phyloP scores from a whole-genome alignment of 2,888 invertebrate genomes.

The Choreutis nemorana region DNA sequence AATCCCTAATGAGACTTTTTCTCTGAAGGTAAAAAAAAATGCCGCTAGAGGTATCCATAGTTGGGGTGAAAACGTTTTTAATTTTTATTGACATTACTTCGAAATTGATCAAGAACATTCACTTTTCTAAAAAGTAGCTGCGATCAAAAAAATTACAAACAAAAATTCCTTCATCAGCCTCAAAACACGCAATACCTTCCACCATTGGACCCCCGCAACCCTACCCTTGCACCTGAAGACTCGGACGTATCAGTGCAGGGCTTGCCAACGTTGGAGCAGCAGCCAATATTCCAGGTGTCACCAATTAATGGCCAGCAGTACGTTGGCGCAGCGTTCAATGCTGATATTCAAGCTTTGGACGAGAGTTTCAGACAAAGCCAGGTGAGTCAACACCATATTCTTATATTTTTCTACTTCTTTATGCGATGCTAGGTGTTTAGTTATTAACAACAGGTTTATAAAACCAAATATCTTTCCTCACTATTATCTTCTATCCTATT shows the following conservation, averaged over 20 bases:
- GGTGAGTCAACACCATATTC: slow-evolving; percentile 27
- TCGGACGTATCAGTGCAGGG: slow-evolving; percentile 52
- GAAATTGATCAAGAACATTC: too few species aligned
- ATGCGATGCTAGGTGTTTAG: neutral
- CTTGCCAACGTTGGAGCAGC: slow-evolving; percentile 37
- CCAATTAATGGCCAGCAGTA: slow-evolving; percentile 48
- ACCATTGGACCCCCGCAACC: slow-evolving; percentile 33
- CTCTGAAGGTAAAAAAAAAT: too few species aligned
- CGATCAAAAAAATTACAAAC: too few species aligned
- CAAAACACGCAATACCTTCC: slow-evolving; percentile 32
- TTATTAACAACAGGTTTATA: neutral
- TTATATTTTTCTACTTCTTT: neutral
- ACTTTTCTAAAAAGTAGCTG: too few species aligned
- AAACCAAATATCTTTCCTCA: too few species aligned
- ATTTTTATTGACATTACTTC: too few species aligned
- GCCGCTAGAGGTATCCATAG: too few species aligned
- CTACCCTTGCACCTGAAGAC: slow-evolving; percentile 17
- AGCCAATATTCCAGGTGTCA: slow-evolving; percentile 41
- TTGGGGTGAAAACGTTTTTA: too few species aligned
- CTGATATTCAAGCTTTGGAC: slow-evolving; percentile 36
- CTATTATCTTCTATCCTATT: too few species aligned
- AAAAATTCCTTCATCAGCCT: too few species aligned
- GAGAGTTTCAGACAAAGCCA: slow-evolving; percentile 33
- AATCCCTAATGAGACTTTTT: too few species aligned
- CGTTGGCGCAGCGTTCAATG: slow-evolving; percentile 34